These are phyloP conservation scores for Hyperoplus lanceolatus DNA, from an alignment of 2,797 vertebrate species.

Conservation along the genomic window DNA sequence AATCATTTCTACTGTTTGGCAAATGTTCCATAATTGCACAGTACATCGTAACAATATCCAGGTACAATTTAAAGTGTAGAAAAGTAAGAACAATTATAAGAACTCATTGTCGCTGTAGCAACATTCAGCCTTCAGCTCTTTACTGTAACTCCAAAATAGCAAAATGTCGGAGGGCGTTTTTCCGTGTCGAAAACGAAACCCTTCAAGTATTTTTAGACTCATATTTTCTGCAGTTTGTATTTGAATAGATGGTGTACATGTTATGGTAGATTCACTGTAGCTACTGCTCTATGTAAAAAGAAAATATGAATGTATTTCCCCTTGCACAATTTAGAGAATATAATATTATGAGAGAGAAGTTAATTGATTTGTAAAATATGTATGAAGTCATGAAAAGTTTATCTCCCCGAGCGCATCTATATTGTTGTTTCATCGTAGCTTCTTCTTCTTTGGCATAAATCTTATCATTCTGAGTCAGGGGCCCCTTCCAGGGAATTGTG, in stretches of 20 bases:
- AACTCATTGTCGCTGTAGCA: neutral
- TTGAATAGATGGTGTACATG: neutral
- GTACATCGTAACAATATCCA: neutral
- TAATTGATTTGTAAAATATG: conserved; percentile 62
- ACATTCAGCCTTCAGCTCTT: conserved; percentile 15
- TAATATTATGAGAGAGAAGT: conserved; percentile 40
- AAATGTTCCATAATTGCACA: conserved; percentile 11
- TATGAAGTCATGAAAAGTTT: conserved; percentile 52
- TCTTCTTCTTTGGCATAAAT: conserved; percentile 32
- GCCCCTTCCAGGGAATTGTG: conserved; percentile 45
- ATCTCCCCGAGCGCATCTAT: conserved; percentile 38
- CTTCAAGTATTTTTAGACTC: conserved; percentile 11
- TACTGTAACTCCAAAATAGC: neutral
- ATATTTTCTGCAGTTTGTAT: neutral
- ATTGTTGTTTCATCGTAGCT: conserved; percentile 51
- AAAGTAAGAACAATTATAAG: neutral
- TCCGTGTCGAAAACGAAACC: conserved; percentile 20
- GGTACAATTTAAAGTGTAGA: neutral
- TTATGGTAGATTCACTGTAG: neutral
- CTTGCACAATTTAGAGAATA: conserved; percentile 36
- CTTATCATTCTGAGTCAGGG: conserved; percentile 46
- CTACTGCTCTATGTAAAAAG: conserved; percentile 16
- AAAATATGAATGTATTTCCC: neutral
- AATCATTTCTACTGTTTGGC: neutral
- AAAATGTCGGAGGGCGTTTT: neutral